These are phyloP conservation scores for Heliconius hewitsoni DNA, from an alignment of 1,140 invertebrate genomes.

Conservation along the genomic window DNA sequence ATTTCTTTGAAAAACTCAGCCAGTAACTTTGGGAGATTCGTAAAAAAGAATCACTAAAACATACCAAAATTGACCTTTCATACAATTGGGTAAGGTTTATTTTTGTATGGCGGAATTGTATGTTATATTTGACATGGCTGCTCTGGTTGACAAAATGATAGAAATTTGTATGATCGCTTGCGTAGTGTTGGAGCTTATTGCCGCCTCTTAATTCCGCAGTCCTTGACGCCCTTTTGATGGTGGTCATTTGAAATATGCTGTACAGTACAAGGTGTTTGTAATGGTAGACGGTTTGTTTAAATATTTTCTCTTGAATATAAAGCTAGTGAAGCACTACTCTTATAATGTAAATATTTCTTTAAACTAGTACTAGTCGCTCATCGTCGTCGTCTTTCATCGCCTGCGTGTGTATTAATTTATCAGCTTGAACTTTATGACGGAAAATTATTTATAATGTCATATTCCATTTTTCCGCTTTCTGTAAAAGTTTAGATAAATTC, in stretches of 20 bases:
- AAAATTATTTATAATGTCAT: no score
- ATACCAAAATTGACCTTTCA: constrained; percentile 16
- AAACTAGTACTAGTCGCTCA: no score
- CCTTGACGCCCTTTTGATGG: constrained; percentile 13
- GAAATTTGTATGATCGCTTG: constrained; percentile 53
- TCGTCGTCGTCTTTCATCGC: no score
- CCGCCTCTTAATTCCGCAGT: constrained; percentile 21
- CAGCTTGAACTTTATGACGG: no score
- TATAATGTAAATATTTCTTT: no score
- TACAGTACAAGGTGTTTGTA: constrained; percentile 7
- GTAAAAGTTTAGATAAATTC: no score
- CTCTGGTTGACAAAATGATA: constrained; percentile 49
- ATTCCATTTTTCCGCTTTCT: no score
- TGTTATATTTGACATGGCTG: constrained; percentile 28
- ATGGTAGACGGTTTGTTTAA: background rate
- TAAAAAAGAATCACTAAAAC: background rate
- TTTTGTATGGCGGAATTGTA: constrained; percentile 29
- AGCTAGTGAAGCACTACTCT: no score
- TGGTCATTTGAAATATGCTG: constrained; percentile 12
- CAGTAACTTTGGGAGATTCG: background rate
- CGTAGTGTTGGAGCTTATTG: constrained; percentile 41
- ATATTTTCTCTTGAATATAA: background rate
- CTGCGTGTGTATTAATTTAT: no score
- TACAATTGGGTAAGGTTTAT: constrained; percentile 30
- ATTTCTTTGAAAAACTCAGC: constrained; percentile 18